A percentile compares a stretch with the other conserved stretches of the same genome.
Conservation (phyloP, 2,888 invertebrate species). For the Orthosia cruda region DNA sequence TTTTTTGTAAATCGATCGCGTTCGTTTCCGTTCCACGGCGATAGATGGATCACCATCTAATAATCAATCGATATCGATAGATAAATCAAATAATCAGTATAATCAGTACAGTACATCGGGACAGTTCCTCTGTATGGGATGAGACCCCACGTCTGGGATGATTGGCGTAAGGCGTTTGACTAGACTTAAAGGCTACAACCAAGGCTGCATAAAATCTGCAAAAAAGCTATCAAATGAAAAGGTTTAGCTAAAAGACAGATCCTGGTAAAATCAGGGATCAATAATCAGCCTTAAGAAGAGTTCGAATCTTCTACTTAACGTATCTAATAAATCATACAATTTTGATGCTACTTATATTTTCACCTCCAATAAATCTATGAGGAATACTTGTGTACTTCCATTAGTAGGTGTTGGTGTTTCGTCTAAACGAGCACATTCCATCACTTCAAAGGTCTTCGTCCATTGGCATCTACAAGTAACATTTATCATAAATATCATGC, state of each 20-base stretch:
- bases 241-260: neutral
- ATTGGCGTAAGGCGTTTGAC: neutral
- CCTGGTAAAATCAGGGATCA: neutral
- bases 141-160: too few relatives aligned
- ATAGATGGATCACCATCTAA: too few relatives aligned
- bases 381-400: neutral
- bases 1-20: too few relatives aligned
- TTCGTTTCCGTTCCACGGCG: too few relatives aligned
- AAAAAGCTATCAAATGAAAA: neutral
- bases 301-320: neutral
- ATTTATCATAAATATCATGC: slow-evolving; percentile 89
- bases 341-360: neutral
- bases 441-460: slow-evolving; percentile 60
- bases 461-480: slow-evolving; percentile 82
- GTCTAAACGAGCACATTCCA: slow-evolving; percentile 70
- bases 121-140: too few relatives aligned
- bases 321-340: neutral
- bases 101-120: too few relatives aligned
- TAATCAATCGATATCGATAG: too few relatives aligned
- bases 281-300: neutral
- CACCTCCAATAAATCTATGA: neutral
- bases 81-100: too few relatives aligned
- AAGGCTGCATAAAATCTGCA: too few relatives aligned
- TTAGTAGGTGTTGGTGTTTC: neutral
- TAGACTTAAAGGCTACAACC: too few relatives aligned